Evolutionary conservation across 2,888 invertebrate genomes (phyloP), one percentile per base, ranked within the genome.

Genomic region (Nomada ferruginata): DNA sequence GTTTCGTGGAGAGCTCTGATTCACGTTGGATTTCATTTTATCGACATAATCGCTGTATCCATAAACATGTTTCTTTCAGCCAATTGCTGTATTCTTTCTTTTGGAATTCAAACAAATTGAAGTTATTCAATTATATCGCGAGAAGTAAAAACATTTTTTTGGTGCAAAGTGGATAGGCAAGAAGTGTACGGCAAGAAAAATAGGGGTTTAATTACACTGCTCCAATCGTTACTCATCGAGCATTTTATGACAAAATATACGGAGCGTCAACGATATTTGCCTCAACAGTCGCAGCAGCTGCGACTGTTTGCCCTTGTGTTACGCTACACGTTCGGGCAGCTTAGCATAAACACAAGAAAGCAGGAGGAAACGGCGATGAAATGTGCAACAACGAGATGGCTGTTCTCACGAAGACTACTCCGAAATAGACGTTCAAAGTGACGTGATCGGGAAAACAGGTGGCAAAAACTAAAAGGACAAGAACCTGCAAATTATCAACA

Each of bases 241-340:
- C 47, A 18, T 20, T 18, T 50, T 55, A 20, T 13, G 52, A 76
- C 55, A 66, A 78, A 78, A 78, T 78, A 78, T 76, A 78, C 78
- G 47, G 42, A 50, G 61, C 61, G 78, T 78, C 76, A 68, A 68
- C 78, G 61, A 29, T 55, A 61, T 23, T 47, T 60, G 18, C 23
- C 61, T 75, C 66, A 55, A 29, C 50, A 57, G 15, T 68, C 61
- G 66, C 20, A 36, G 18, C 78, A 78, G 78, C 78, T 78, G 78
- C 61, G 47, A 78, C 18, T 61, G 23, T 61, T 78, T 66, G 66
- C 76, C 44, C 42, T 68, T 76, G 36, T 55, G 76, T 61, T 66
- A 26, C 76, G 60, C 53, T 76, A 55, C 50, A 36, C 36, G 76
- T 66, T 53, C 61, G 23, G 60, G 20, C 23, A 23, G 76, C 29